Evolutionary conservation across 2,888 invertebrate genomes (phyloP), one percentile per base, ranked within the genome.

Genomic region (Caenorhabditis japonica): DNA sequence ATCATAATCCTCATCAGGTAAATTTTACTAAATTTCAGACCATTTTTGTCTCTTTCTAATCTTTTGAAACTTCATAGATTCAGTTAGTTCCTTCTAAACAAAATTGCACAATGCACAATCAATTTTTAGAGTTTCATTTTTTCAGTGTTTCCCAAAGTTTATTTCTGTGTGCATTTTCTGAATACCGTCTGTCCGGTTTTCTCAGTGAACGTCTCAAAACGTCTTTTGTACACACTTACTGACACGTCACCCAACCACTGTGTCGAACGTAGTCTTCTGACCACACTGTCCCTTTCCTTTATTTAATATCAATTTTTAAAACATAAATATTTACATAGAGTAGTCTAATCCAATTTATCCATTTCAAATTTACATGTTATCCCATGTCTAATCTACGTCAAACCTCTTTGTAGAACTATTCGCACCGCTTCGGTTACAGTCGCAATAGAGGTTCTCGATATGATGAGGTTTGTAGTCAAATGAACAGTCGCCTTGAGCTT

Each of bases 1-100:
- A 77, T 30, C 74, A 76, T 39, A 71, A 80, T 33, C 79, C 77
- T 23, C 70, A 68, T 27, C 77, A 76, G 73, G 76, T 77, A 68
- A 4, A 17, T 19, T 3, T 55, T 7, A n/a, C 12, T 36, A 27
- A 15, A 21, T n/a, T n/a, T n/a, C n/a, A n/a, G n/a, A n/a, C n/a
- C n/a, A n/a, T n/a, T n/a, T n/a, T n/a, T 52, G n/a, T 27, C 13
- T 13, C 13, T 19, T 8, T n/a, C 44, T 12, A 4, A n/a, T 27
- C 13, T n/a, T 19, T 23, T 44, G 53, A 23, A 39, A 15, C 52
- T 52, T 44, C 49, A 61, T 51, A 10, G 51, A 58, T 52, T 64
- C 71, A 73, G 60, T 55, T 61, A 46, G 58, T 51, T 69, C 66
- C 55, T 44, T 46, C 58, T 46, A 59, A 58, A 43, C 59, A 59